Evolutionary conservation across 2,888 invertebrate species (phyloP).

Genomic region (Drepanosiphum platanoidis): DNA sequence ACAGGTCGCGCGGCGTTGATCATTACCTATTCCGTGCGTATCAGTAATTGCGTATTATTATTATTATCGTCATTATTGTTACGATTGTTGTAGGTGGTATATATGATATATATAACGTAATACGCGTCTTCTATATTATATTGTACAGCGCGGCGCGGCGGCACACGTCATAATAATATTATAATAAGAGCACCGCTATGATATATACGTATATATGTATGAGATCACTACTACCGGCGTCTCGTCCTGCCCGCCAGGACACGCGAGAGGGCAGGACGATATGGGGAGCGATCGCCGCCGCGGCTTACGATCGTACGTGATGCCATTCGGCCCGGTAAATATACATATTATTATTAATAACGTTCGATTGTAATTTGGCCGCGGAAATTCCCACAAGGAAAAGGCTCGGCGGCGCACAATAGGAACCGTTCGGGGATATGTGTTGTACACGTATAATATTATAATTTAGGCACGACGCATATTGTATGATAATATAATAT

Average conservation of each 20-base stretch:
- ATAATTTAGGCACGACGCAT: no score
- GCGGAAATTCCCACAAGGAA: conserved; percentile 56
- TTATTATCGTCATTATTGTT: conserved; percentile 10
- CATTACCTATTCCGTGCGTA: conserved; percentile 51
- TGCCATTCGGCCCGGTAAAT: conserved; percentile 45
- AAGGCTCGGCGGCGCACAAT: conserved; percentile 27
- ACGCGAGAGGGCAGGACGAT: neutral
- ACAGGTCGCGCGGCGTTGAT: conserved; percentile 5
- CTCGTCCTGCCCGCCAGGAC: neutral
- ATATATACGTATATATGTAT: no score
- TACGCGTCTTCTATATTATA: neutral
- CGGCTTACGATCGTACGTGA: conserved; percentile 44
- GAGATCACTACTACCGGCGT: neutral
- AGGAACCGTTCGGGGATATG: no score
- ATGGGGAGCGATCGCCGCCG: neutral
- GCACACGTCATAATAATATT: neutral
- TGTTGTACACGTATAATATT: no score
- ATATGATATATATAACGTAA: neutral
- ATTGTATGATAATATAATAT: no score
- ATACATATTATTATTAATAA: no score
- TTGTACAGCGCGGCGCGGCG: neutral
- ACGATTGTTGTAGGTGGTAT: neutral
- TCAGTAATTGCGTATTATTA: conserved; percentile 55
- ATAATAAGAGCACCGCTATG: neutral
- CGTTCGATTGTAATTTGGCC: conserved; percentile 54